Base-by-base conservation (phyloP, 2,888 invertebrate genomes). In the Vesta saturnalis region DNA sequence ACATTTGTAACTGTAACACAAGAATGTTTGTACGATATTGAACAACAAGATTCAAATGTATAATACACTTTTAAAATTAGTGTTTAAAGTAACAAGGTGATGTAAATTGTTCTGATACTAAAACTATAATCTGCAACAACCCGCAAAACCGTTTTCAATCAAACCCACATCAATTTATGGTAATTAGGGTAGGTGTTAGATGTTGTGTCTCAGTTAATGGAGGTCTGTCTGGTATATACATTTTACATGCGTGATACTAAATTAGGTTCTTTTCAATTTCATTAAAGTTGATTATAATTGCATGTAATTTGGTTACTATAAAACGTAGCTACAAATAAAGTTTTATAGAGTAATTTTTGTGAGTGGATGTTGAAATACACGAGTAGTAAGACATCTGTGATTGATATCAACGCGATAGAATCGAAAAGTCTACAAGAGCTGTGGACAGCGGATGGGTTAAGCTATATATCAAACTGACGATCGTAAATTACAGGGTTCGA, bases 131-230 rank as follows among this genome's bases (percentile, higher is more conserved):
- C 39, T 18, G 15, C 52, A 59, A 30, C 64, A 60, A 39, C 47
- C 64, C 64, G 35, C 60, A 56, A 64, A 64, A 60, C 64, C 68
- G 49, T 60, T 60, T 68, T 64, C 64, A 64, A 68, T 68, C 68
- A 68, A 64, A 68, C 63, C 60, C 68, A 52, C 64, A 60, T 68
- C 68, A 68, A 64, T 64, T 68, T 68, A 68, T 60, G 68, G 64
- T 68, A 68, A 68, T 68, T 64, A 60, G 52, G 64, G 64, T 56
- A 19, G 19, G 19, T 52, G 52, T 16, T 52, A 39, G 12, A 39
- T 39, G 8, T n/a, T 39, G 12, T 12, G 39, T 39, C 39, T 39
- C 2, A 10, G 39, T 39, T 39, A 39, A 39, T 8, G 8, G 8
- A n/a, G 39, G 39, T 39, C 39, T n/a, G n/a, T 8, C n/a, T n/a